These are phyloP conservation scores for Ectemnius lituratus DNA, from an alignment of 2,888 invertebrate genomes.

Conservation along the genomic window DNA sequence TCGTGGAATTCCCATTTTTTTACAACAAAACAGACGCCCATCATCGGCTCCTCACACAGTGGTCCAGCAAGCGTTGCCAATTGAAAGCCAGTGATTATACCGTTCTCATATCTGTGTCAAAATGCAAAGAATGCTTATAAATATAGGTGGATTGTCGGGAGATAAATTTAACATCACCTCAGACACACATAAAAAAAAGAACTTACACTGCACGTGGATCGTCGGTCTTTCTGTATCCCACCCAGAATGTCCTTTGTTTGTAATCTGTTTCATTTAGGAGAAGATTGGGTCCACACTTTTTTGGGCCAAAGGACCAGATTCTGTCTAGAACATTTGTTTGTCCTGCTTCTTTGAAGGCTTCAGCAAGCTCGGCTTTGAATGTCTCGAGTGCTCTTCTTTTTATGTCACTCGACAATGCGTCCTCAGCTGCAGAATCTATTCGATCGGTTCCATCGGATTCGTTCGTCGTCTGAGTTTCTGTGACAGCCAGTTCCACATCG, in stretches of 20 bases:
- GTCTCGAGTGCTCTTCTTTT: conserved; percentile 71
- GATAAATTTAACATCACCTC: neutral
- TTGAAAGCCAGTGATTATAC: conserved; percentile 92
- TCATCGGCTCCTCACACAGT: conserved; percentile 97
- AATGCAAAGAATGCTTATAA: neutral
- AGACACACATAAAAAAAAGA: neutral
- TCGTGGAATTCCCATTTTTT: conserved; percentile 85
- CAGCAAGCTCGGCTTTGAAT: conserved; percentile 81
- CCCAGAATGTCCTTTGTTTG: conserved; percentile 80
- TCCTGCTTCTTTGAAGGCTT: conserved; percentile 81
- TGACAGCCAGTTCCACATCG: neutral
- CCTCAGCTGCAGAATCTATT: neutral
- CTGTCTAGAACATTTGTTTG: conserved; percentile 80
- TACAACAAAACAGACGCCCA: conserved; percentile 94
- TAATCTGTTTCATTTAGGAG: conserved; percentile 91
- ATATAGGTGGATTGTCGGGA: neutral
- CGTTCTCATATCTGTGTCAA: conserved; percentile 81
- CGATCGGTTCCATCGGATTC: neutral
- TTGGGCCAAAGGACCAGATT: conserved; percentile 96
- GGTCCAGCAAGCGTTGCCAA: conserved; percentile 93
- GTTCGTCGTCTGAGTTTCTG: neutral
- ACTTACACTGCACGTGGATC: conserved; percentile 70
- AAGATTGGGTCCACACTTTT: conserved; percentile 93
- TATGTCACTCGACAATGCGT: conserved; percentile 61
- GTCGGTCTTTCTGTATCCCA: conserved; percentile 55